Evolutionary conservation across 2,113 vertebrate species (phyloP).

Genomic region (Macrotus californicus): DNA sequence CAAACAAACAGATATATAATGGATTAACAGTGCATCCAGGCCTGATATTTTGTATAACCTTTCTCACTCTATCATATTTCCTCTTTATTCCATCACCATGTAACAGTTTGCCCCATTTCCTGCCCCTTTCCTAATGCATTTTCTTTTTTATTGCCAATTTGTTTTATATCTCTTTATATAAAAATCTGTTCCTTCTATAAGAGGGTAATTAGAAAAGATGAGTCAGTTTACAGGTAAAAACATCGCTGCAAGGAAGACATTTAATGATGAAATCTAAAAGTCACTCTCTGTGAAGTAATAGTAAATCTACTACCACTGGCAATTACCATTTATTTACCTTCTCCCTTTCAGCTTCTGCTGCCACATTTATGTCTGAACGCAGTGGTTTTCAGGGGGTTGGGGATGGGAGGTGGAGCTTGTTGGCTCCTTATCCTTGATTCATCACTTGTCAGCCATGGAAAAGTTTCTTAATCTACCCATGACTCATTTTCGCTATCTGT

Average conservation of each 20-base stretch:
- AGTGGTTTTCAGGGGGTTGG: neutral
- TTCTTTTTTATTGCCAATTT: constrained; percentile 38
- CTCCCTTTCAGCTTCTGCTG: neutral
- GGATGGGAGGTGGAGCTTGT: no score
- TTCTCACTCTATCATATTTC: neutral
- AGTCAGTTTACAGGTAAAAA: constrained; percentile 10
- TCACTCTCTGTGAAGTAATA: neutral
- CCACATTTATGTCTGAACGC: neutral
- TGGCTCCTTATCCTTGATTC: neutral
- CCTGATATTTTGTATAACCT: neutral
- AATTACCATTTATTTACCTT: neutral
- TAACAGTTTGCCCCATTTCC: neutral
- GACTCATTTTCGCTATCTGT: neutral
- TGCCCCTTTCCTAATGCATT: neutral
- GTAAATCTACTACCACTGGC: neutral
- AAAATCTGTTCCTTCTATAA: neutral
- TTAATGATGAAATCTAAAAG: constrained; percentile 15
- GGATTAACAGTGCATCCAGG: neutral
- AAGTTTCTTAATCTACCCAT: neutral
- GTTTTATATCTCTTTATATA: constrained; percentile 26
- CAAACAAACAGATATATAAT: neutral
- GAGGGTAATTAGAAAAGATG: constrained; percentile 13
- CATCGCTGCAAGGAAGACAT: neutral
- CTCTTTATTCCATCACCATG: neutral
- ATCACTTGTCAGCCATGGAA: neutral